A percentile compares a stretch with the other conserved stretches of the same genome.
phyloP scores from a whole-genome alignment of 2,888 invertebrate species.

The Lasius fuliginosus region DNA sequence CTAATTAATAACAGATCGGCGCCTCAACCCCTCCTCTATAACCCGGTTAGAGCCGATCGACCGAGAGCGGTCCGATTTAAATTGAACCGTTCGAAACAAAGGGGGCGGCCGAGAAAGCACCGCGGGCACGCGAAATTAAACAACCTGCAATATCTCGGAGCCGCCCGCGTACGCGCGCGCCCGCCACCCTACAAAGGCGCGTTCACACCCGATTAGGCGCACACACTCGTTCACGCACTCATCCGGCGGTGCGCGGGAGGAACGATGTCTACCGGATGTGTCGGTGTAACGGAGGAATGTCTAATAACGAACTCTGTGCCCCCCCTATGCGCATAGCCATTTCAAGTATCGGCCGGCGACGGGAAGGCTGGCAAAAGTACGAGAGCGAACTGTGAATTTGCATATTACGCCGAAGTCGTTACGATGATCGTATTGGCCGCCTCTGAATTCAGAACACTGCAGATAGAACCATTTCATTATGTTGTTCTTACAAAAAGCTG shows the following conservation, averaged over 20 bases:
- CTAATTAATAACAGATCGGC: conserved; percentile 85
- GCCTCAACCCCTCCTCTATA: conserved; percentile 74
- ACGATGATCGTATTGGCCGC: background rate
- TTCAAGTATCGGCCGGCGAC: conserved; percentile 54
- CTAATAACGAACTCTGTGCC: conserved; percentile 80
- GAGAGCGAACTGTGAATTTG: conserved; percentile 23
- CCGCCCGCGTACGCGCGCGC: conserved; percentile 63
- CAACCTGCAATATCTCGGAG: conserved; percentile 83
- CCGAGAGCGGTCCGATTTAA: conserved; percentile 80
- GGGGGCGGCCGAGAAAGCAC: conserved; percentile 71
- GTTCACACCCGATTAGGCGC: conserved; percentile 84
- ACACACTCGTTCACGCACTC: conserved; percentile 70
- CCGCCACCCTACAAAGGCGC: conserved; percentile 81
- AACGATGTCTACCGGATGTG: conserved; percentile 61
- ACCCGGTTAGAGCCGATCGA: conserved; percentile 41
- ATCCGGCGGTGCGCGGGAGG: conserved; percentile 62
- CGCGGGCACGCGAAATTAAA: conserved; percentile 82
- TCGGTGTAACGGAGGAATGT: conserved; percentile 80
- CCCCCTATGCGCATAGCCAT: conserved; percentile 56
- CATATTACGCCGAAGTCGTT: background rate
- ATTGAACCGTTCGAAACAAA: conserved; percentile 85
- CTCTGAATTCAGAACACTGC: background rate
- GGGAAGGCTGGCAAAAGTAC: conserved; percentile 22
- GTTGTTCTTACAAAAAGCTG: background rate
- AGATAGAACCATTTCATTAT: background rate